A percentile compares a stretch with the other conserved stretches of the same genome.
phyloP scores from a whole-genome alignment of 2,888 invertebrate species.

The Rhodophaea formosa region DNA sequence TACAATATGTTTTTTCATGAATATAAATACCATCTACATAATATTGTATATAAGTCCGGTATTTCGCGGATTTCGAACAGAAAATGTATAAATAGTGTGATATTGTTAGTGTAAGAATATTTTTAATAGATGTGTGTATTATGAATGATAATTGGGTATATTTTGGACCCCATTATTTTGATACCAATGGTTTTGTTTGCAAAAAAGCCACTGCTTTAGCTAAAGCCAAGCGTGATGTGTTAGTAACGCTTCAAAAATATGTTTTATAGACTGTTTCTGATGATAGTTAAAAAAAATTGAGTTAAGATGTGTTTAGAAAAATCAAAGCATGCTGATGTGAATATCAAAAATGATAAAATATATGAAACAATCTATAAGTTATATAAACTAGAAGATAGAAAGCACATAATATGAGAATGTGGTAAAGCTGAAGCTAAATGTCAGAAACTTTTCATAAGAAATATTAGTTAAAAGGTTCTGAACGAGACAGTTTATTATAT shows the following conservation, averaged over 20 bases:
- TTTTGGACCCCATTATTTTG: conserved; percentile 30
- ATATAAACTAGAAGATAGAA: conserved; percentile 42
- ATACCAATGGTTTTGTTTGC: conserved; percentile 43
- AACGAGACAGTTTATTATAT: conserved; percentile 10
- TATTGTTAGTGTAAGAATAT: conserved; percentile 36
- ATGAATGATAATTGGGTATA: conserved; percentile 32
- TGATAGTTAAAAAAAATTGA: conserved; percentile 19
- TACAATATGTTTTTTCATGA: conserved; percentile 21
- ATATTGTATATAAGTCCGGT: conserved; percentile 49
- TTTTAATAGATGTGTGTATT: conserved; percentile 33
- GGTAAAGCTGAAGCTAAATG: conserved; percentile 53
- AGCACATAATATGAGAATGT: conserved; percentile 52
- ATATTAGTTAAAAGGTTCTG: conserved; percentile 27
- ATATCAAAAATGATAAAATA: conserved; percentile 37
- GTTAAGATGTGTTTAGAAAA: conserved; percentile 29
- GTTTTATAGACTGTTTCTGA: conserved; percentile 57
- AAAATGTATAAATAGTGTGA: conserved; percentile 24
- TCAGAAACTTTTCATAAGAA: conserved; percentile 40
- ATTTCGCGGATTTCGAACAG: conserved; percentile 52
- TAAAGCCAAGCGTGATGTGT: conserved; percentile 59
- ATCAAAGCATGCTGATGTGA: conserved; percentile 43
- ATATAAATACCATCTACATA: conserved; percentile 32
- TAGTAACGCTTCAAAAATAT: conserved; percentile 28
- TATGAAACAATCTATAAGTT: conserved; percentile 69
- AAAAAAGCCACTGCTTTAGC: conserved; percentile 71